These are phyloP conservation scores for Labeo catla DNA, from an alignment of 2,113 vertebrate species.

Conservation along the genomic window DNA sequence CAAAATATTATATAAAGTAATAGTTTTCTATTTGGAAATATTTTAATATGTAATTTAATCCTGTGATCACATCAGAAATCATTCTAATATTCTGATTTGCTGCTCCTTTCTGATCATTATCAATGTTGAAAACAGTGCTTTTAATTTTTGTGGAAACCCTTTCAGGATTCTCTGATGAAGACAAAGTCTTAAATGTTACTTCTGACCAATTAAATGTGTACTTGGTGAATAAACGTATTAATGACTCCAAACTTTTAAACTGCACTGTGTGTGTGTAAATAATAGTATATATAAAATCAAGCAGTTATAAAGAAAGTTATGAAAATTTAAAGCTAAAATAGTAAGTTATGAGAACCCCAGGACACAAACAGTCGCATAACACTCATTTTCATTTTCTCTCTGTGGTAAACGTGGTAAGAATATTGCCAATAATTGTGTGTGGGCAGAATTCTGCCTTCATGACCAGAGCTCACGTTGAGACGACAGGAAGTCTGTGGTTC, in stretches of 20 bases:
- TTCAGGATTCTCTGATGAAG: no score
- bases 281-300: no score
- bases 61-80: background rate
- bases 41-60: background rate
- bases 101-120: background rate
- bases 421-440: background rate
- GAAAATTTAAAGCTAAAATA: background rate
- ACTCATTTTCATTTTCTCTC: background rate
- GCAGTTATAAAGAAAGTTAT: background rate
- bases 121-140: no score
- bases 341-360: background rate
- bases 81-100: background rate
- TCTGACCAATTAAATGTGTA: no score
- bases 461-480: background rate
- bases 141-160: no score
- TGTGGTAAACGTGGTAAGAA: background rate
- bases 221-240: no score
- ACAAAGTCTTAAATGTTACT: no score
- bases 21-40: background rate
- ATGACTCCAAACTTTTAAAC: no score
- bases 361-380: background rate
- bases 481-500: background rate
- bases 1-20: no score
- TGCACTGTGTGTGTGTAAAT: no score
- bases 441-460: background rate